Base-by-base conservation (phyloP, 2,888 invertebrate genomes). In the Drosophila melanosoma region DNA sequence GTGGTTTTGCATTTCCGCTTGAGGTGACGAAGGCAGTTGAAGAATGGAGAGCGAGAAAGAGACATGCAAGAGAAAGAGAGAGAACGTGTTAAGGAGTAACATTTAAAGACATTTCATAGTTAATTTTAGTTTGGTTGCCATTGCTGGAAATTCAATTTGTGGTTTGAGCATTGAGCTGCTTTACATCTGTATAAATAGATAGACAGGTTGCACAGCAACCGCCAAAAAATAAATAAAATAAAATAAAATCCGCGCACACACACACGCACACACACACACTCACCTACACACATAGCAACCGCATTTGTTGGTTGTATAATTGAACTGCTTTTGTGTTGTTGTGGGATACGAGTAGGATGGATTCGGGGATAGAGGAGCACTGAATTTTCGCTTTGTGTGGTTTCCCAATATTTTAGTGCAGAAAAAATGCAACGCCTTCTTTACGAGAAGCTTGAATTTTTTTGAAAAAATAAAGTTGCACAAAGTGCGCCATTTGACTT, bases 1-100 rank as follows among this genome's bases (percentile, higher is more conserved):
- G 75, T 93, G 90, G 90, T 91, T 93, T 92, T 92, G 92, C 93
- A 92, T 92, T 80, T 92, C 92, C 74, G 87, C 86, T 81, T 56
- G 29, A 29, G 11, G 57, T 20, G 45, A 61, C 26, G 60, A 40
- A 51, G 35, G 23, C 1, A 36, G 58, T 23, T 17, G 23, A 2
- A 23, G 40, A 35, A 3, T 11, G 26, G 3, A 26, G 15, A 29
- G 15, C 20, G 4, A 54, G 20, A 52, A 29, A 42, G 26, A 32
- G 35, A 23, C 29, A 29, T 45, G 23, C 15, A 15, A 52, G 23
- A 38, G 42, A 49, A 20, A 33, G 35, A 67, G 59, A 65, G 7
- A 36, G 32, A 61, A 67, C 29, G 29, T 62, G 59, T 74, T 76
- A 76, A 69, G 65, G 62, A 63, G 77, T 70, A 72, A 74, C 73